Base-by-base conservation (phyloP, 2,113 vertebrate species). In the Syngnathus typhle region DNA sequence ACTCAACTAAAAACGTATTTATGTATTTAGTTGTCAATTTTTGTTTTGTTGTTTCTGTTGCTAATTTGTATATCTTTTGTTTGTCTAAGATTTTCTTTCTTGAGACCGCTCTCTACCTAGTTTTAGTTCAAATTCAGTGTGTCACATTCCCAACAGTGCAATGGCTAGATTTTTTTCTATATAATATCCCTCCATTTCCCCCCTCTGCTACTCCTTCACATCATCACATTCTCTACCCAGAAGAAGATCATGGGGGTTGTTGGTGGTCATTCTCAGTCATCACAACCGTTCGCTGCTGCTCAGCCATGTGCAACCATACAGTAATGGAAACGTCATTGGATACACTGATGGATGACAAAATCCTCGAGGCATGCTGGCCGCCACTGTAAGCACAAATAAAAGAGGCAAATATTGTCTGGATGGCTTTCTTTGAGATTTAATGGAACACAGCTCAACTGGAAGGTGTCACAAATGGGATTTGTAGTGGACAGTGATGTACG, bases 301-400 rank as follows among this genome's bases (percentile, higher is more conserved):
- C 83, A 74, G 67, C 71, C 85, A 82, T 85, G 71, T 80, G 74
- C 71, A 77, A 80, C 70, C 65, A 63, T 58, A 58, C 70, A 83
- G 73, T 74, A 85, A 88, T 86, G 73, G 81, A 84, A 84, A 82
- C 70, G 65, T 61, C 73, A 71, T 38, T 68, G 68, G 80, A 78
- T 76, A 67, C 62, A 70, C 44, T 80, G 85, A 88, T 77, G 69
- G 78, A 85, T 76, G 37, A 59, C 46, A 69, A 60, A 72, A 27
- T 77, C 75, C 73, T 70, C 21, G n/a, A 66, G 72, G 54, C 46
- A 43, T 46, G 62, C 44, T 15, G 56, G 7, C 23, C 64, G 44
- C 55, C 36, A 64, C 72, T 77, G 77, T 82, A 73, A 74, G 58
- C 64, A 78, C 56, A 74, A 79, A 73, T 60, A 64, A 69, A 80